Conservation (phyloP, 2,888 invertebrate species). For the Ligdia adustata region DNA sequence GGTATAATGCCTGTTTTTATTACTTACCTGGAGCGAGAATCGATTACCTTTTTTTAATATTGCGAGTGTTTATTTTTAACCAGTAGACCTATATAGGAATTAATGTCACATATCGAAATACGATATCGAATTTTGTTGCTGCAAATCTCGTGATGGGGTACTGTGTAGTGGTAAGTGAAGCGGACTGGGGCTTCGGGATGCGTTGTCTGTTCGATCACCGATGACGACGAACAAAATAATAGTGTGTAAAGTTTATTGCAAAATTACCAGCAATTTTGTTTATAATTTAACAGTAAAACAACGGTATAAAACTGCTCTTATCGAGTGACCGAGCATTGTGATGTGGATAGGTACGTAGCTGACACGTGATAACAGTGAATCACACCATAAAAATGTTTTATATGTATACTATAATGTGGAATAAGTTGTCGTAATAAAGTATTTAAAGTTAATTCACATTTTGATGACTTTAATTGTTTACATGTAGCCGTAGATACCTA, state of each 20-base stretch:
- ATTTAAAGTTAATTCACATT: constrained; percentile 81
- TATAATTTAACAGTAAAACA: constrained; percentile 62
- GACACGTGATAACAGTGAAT: constrained; percentile 79
- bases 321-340: constrained; percentile 76
- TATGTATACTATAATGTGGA: constrained; percentile 82
- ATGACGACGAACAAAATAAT: constrained; percentile 79
- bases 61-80: no score
- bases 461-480: constrained; percentile 73
- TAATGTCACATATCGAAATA: no score
- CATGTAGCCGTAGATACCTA: constrained; percentile 59
- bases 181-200: constrained; percentile 53
- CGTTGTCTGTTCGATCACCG: constrained; percentile 72
- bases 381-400: constrained; percentile 81
- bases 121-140: no score
- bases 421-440: constrained; percentile 84
- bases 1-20: no score
- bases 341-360: constrained; percentile 81
- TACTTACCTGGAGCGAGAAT: no score
- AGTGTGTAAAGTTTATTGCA: constrained; percentile 79
- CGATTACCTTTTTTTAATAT: no score
- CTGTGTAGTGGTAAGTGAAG: no score
- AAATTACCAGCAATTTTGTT: constrained; percentile 73
- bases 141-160: no score
- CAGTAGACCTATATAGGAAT: no score
- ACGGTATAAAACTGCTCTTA: constrained; percentile 63